Conservation (phyloP, 1,140 invertebrate genomes). For the Halesus radiatus region DNA sequence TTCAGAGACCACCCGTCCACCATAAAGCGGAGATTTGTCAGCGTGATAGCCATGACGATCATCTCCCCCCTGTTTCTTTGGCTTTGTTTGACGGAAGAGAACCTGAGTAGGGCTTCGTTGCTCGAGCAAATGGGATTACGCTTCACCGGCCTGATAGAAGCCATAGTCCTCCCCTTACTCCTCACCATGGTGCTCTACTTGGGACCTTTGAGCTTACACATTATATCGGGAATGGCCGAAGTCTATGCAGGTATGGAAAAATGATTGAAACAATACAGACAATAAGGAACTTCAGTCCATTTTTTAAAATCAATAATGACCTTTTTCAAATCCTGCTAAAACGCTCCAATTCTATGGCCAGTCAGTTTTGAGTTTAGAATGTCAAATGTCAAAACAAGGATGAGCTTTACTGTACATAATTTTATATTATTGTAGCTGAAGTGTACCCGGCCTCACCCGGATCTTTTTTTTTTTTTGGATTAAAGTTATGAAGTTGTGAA, state of each 20-base stretch:
- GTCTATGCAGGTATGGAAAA: conserved; percentile 75
- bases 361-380: too few species aligned
- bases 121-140: conserved; percentile 84
- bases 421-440: too few species aligned
- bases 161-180: conserved; percentile 81
- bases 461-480: too few species aligned
- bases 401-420: too few species aligned
- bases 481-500: too few species aligned
- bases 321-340: too few species aligned
- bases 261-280: too few species aligned
- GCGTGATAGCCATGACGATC: conserved; percentile 85
- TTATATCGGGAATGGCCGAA: conserved; percentile 77
- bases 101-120: conserved; percentile 75
- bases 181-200: conserved; percentile 89
- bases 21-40: conserved; percentile 89
- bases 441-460: too few species aligned
- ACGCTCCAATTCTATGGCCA: too few species aligned
- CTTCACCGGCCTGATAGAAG: conserved; percentile 80
- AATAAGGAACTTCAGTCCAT: too few species aligned
- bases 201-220: conserved; percentile 84
- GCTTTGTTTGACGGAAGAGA: conserved; percentile 74
- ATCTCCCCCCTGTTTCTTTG: conserved; percentile 84
- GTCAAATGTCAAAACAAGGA: too few species aligned
- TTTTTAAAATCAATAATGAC: too few species aligned
- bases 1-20: conserved; percentile 89